Evolutionary conservation across 92 coral and sea anemone species (phyloP), one percentile per base, ranked within the genome.

Genomic region (Actinernus sp.): DNA sequence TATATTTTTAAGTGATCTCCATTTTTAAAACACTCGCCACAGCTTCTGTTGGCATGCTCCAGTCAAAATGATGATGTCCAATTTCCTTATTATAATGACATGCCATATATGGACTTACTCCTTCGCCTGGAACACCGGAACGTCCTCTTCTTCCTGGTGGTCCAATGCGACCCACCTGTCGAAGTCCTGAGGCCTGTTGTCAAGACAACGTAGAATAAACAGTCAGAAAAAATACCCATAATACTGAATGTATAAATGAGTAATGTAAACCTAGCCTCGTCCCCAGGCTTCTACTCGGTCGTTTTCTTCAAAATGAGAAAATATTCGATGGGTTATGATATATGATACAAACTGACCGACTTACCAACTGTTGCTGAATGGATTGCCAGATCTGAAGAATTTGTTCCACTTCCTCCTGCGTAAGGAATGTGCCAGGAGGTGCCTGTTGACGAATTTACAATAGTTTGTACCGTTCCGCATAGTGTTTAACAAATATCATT

Each of bases 311-410:
- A n/a, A n/a, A n/a, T n/a, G n/a, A n/a, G n/a, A n/a, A n/a, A n/a
- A n/a, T n/a, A n/a, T n/a, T n/a, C n/a, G n/a, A n/a, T n/a, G 16
- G 3, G 18, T 29, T 0, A 18, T 55, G 31, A 28, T 31, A 5
- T 1, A 16, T 26, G n/a, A 1, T 2, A n/a, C 12, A 21, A 14
- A 3, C 24, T 8, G n/a, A 23, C 31, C 18, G 31, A 47, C 86
- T 69, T 70, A 79, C 86, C 19, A 79, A 39, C 63, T 79, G 86
- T 31, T 41, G 63, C 38, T 79, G 79, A 50, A 69, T 69, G 24
- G 79, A 60, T 2, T 57, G 52, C 71, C 73, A 79, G 61, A 79
- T 79, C 28, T 18, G 30, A 10, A 79, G 24, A 5, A 79, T 69
- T 53, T 68, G 72, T 37, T 53, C 47, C 26, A 69, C 40, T 61